Evolutionary conservation across 2,797 vertebrate genomes (phyloP).

Genomic region (Smutsia gigantea): DNA sequence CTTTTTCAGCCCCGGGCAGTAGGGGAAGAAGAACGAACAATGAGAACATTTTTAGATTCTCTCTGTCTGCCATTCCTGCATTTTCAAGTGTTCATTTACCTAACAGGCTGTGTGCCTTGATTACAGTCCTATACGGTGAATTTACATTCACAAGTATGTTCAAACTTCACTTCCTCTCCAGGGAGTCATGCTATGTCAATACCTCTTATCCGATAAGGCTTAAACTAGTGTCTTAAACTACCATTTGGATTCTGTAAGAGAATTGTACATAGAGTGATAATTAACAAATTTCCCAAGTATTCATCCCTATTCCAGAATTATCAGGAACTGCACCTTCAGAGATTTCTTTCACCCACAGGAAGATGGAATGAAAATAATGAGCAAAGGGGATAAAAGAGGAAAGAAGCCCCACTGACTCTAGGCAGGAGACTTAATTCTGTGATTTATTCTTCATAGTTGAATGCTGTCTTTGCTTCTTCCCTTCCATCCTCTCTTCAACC

Average conservation of each 20-base stretch:
- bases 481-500: background rate
- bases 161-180: constrained; percentile 61
- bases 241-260: constrained; percentile 59
- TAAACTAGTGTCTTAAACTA: constrained; percentile 58
- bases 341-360: constrained; percentile 30
- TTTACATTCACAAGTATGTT: constrained; percentile 53
- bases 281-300: constrained; percentile 60
- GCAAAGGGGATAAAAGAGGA: background rate
- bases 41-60: background rate
- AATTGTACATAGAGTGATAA: constrained; percentile 63
- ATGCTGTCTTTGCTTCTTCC: background rate
- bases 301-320: constrained; percentile 67
- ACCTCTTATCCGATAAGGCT: constrained; percentile 58
- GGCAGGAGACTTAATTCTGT: background rate
- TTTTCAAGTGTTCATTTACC: constrained; percentile 42
- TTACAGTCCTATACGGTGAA: constrained; percentile 52
- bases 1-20: background rate
- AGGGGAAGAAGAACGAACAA: background rate
- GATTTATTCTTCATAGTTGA: constrained; percentile 31
- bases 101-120: constrained; percentile 62
- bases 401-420: background rate
- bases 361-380: background rate
- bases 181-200: constrained; percentile 69
- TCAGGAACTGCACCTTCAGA: constrained; percentile 26
- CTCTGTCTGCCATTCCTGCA: background rate